Evolutionary conservation across 2,113 vertebrate genomes (phyloP), one percentile per base, ranked within the genome.

Genomic region (Chionis minor): DNA sequence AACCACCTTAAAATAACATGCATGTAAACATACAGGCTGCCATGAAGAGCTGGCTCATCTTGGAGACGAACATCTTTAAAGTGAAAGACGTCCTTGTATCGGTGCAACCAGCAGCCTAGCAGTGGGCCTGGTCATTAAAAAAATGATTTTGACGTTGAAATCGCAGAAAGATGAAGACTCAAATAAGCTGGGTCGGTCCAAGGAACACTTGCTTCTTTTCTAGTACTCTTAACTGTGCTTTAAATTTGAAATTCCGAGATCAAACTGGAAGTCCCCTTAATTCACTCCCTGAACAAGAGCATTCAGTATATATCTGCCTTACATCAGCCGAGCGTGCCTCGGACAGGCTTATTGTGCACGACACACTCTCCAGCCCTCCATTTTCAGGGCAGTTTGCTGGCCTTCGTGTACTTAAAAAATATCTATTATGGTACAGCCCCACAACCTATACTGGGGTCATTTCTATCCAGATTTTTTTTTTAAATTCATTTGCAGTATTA

Each of bases 91-190:
- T 38, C 81, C 66, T 38, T 9, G 11, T 51, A 14, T 12, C 52
- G 0, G 0, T 2, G 11, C 11, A 16, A 44, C 22, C 72, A 32
- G 65, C 75, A 91, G 52, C 38, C 20, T 13, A 18, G 69, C 49
- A 65, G 38, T 0, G 0, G 0, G 3, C 23, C 28, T 28, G 21
- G 52, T 33, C 40, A 35, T 8, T 67, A 26, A 35, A 84, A 16
- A 35, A 84, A 7, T 3, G 22, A 18, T 8, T 49, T 32, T 66
- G 81, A 81, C 3, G 1, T 5, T 74, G 33, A 27, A 54, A n/a
- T 33, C 59, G 67, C 30, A 17, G 45, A 11, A 85, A 20, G 38
- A 67, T 58, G 32, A 45, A 71, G 23, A 32, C 65, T 54, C 35
- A 45, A 45, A 47, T 42, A 63, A 67, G 18, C n/a, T 55, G 32